These are phyloP conservation scores for Acanthococcus lagerstroemiae DNA, from an alignment of 2,888 invertebrate species.

Conservation along the genomic window DNA sequence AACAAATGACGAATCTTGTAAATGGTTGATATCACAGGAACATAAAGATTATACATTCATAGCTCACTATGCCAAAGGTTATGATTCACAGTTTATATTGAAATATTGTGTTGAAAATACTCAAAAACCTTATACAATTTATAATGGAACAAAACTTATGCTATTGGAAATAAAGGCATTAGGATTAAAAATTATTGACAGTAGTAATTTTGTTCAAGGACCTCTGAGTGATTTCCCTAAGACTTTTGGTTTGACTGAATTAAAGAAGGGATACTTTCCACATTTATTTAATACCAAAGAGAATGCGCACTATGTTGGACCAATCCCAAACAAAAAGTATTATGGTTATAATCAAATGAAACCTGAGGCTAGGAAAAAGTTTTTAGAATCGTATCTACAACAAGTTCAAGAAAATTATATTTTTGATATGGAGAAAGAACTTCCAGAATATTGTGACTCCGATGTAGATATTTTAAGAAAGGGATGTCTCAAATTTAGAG, in stretches of 20 bases:
- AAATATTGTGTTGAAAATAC: conserved; percentile 16
- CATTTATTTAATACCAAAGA: too few relatives aligned
- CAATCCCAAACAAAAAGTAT: conserved; percentile 34
- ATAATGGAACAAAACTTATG: conserved; percentile 24
- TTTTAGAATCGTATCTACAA: conserved; percentile 34
- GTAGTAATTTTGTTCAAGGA: conserved; percentile 33
- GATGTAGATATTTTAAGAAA: too few relatives aligned
- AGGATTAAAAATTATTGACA: too few relatives aligned
- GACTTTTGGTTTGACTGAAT: conserved; percentile 34
- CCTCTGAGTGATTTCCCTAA: conserved; percentile 34
- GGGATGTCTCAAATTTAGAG: conserved; percentile 33
- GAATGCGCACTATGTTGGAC: conserved; percentile 34
- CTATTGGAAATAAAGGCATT: conserved; percentile 18
- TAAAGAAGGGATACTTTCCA: too few relatives aligned
- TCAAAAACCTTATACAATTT: conserved; percentile 12
- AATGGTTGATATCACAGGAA: conserved; percentile 30
- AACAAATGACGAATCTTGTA: too few relatives aligned
- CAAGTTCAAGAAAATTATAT: conserved; percentile 31
- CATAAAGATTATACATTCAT: conserved; percentile 33
- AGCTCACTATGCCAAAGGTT: conserved; percentile 10
- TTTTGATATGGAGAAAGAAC: too few relatives aligned
- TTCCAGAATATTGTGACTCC: too few relatives aligned
- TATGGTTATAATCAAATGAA: too few relatives aligned
- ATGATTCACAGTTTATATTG: conserved; percentile 15
- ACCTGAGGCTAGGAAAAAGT: conserved; percentile 21